Conservation (phyloP, 2,888 invertebrate species). For the Lydus trimaculatus region DNA sequence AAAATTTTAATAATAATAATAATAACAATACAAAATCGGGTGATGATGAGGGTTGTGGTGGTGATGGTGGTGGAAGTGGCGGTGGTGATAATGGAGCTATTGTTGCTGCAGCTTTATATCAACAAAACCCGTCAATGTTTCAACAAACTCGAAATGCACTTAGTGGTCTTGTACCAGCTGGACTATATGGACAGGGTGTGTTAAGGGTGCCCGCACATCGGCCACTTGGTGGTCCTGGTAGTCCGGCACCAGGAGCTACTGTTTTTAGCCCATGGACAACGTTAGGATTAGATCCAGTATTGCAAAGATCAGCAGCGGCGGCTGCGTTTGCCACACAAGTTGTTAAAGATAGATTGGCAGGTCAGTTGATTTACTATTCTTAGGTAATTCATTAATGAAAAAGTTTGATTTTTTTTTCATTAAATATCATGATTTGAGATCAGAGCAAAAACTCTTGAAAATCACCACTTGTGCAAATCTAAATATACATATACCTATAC, state of each 20-base stretch:
- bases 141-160: conserved; percentile 50
- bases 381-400: background rate
- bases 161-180: conserved; percentile 57
- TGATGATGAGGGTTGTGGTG: conserved; percentile 30
- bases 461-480: too few relatives aligned
- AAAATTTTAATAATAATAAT: conserved; percentile 69
- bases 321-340: conserved; percentile 83
- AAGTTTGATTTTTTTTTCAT: too few relatives aligned
- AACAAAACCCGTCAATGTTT: conserved; percentile 50
- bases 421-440: too few relatives aligned
- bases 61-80: background rate
- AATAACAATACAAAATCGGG: conserved; percentile 55
- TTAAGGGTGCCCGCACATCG: conserved; percentile 84
- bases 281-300: conserved; percentile 69
- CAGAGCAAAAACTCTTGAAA: too few relatives aligned
- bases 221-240: conserved; percentile 64
- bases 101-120: conserved; percentile 40
- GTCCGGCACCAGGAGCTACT: conserved; percentile 50
- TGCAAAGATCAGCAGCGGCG: conserved; percentile 70
- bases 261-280: conserved; percentile 60
- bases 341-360: conserved; percentile 83
- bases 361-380: conserved; percentile 62
- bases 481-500: too few relatives aligned
- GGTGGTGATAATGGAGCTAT: conserved; percentile 24
- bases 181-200: conserved; percentile 72